These are phyloP conservation scores for Corydoras sp. DNA, from an alignment of 2,113 vertebrate genomes.

Conservation along the genomic window DNA sequence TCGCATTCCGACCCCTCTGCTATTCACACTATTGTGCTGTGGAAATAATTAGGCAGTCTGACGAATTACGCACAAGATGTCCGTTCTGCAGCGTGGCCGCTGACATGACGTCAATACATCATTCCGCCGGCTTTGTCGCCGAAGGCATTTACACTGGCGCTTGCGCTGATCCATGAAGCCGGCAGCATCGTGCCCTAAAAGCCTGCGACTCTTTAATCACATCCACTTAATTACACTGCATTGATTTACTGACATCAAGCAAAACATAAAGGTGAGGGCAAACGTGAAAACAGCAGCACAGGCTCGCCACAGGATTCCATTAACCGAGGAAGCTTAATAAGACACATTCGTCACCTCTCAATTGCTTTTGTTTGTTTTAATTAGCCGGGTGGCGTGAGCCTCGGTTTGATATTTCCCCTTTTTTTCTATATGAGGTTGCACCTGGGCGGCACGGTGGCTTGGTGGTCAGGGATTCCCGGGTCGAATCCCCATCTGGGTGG, in stretches of 20 bases:
- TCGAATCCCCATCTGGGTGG: too few relatives aligned
- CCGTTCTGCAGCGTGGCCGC: too few relatives aligned
- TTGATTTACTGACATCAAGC: background rate
- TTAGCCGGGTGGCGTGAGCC: too few relatives aligned
- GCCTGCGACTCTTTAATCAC: background rate
- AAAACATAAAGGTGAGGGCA: background rate
- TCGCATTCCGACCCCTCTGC: background rate
- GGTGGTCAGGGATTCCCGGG: too few relatives aligned
- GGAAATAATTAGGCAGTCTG: conserved; percentile 3
- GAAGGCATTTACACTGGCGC: too few relatives aligned
- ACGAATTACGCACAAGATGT: background rate
- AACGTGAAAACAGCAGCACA: background rate
- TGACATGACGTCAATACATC: conserved; percentile 6
- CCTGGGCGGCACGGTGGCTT: too few relatives aligned
- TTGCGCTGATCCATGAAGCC: background rate
- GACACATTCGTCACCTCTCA: too few relatives aligned
- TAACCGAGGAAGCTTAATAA: background rate
- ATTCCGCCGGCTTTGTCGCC: background rate
- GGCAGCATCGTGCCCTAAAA: background rate
- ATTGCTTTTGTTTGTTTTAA: too few relatives aligned
- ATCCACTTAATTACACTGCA: background rate
- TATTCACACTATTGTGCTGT: background rate
- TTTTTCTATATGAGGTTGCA: too few relatives aligned
- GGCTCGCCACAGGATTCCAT: background rate
- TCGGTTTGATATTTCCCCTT: too few relatives aligned